Evolutionary conservation across 2,888 invertebrate genomes (phyloP).

Genomic region (Diplazon laetatorius): DNA sequence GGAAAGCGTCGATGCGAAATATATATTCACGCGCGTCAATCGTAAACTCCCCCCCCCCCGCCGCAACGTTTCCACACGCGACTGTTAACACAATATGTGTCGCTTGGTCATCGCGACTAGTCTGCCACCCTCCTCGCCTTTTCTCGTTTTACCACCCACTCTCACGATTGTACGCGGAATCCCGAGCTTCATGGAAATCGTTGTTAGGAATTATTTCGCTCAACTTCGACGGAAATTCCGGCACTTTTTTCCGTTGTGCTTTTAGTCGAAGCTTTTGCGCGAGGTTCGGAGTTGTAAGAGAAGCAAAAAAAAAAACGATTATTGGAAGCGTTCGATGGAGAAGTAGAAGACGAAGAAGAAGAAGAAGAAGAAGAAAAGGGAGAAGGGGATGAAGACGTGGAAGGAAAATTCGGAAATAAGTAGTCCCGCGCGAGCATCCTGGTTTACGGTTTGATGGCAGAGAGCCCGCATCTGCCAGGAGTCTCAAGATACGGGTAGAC

Average conservation of each 20-base stretch:
- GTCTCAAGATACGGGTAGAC: constrained; percentile 77
- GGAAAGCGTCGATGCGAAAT: too few relatives aligned
- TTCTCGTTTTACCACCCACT: neutral
- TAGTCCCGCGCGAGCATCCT: constrained; percentile 57
- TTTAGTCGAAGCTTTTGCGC: neutral
- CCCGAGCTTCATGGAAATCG: too few relatives aligned
- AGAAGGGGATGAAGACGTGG: constrained; percentile 2
- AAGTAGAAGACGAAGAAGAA: constrained; percentile 24
- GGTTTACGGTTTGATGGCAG: constrained; percentile 65
- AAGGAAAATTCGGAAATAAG: constrained; percentile 57
- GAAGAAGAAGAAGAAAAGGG: neutral
- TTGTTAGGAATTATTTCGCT: too few relatives aligned
- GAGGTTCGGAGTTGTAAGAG: neutral
- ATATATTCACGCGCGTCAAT: too few relatives aligned
- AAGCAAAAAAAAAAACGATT: constrained; percentile 20
- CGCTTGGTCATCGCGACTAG: constrained; percentile 16
- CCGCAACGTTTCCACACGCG: constrained; percentile 41
- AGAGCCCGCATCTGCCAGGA: constrained; percentile 73
- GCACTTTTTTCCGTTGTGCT: neutral
- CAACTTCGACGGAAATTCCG: too few relatives aligned
- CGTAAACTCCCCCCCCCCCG: too few relatives aligned
- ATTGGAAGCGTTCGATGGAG: constrained; percentile 62
- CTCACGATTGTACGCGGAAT: too few relatives aligned
- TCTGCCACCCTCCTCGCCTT: neutral
- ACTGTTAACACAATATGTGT: constrained; percentile 12